These are phyloP conservation scores for Bombus waltoni DNA, from an alignment of 1,140 invertebrate species.

Conservation along the genomic window DNA sequence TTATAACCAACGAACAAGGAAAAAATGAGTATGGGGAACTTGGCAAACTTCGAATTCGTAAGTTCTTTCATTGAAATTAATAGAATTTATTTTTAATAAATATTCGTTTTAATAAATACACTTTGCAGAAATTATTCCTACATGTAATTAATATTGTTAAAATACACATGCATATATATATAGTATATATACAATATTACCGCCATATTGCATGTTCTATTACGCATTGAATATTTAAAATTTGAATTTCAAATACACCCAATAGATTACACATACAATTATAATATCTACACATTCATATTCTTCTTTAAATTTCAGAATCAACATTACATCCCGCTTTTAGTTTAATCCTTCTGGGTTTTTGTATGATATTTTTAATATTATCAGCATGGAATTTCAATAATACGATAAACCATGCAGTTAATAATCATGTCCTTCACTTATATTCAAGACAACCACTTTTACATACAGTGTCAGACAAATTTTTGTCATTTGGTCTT, in stretches of 20 bases:
- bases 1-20: conserved; percentile 32
- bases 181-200: not conserved
- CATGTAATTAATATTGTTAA: not conserved
- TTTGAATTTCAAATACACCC: not conserved
- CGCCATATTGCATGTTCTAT: not conserved
- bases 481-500: conserved; percentile 80
- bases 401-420: not conserved
- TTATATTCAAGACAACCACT: conserved; percentile 48
- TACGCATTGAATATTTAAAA: not conserved
- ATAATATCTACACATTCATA: not conserved
- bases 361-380: conserved; percentile 44
- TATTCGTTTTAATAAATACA: not conserved
- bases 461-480: conserved; percentile 69
- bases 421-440: not conserved
- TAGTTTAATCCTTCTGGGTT: not conserved
- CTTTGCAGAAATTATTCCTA: not conserved
- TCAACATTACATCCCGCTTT: conserved; percentile 8
- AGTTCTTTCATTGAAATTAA: conserved; percentile 4
- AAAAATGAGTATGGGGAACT: conserved; percentile 53
- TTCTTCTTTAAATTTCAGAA: conserved; percentile 28
- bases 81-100: not conserved
- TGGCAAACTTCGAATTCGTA: conserved; percentile 20
- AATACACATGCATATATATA: not conserved
- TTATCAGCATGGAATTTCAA: conserved; percentile 38
- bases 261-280: not conserved